These are phyloP conservation scores for Amphimedon queenslandica DNA, from an alignment of 37 sponge, comb jelly and placozoan species.

Conservation along the genomic window DNA sequence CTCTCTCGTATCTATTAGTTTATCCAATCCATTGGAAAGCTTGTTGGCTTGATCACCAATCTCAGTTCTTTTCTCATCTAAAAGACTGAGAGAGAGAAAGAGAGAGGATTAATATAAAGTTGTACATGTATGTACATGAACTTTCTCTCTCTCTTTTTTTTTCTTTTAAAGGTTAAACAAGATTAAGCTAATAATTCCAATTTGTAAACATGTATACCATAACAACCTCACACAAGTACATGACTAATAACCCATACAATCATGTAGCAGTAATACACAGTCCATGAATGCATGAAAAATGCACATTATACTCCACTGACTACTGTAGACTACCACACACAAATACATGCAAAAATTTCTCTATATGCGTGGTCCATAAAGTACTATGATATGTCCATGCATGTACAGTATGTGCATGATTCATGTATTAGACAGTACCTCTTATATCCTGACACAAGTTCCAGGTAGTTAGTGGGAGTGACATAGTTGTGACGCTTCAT, in stretches of 20 bases:
- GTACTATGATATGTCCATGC: not conserved
- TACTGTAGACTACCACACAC: no score
- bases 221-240: not conserved
- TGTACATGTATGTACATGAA: not conserved
- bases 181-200: not conserved
- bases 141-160: not conserved
- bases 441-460: slow-evolving; percentile 96
- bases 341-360: no score
- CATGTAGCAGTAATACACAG: not conserved
- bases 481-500: slow-evolving; percentile 99
- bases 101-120: not conserved
- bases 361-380: not conserved
- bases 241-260: not conserved
- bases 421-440: no score
- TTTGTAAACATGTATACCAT: not conserved
- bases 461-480: slow-evolving; percentile 99
- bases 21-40: slow-evolving; percentile 88
- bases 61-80: slow-evolving; percentile 93
- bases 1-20: slow-evolving; percentile 90
- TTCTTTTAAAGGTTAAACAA: not conserved
- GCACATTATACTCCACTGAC: no score
- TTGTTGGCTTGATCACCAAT: slow-evolving; percentile 87
- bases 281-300: no score
- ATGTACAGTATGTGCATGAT: no score
- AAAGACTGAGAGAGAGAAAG: slow-evolving; percentile 40